These are phyloP conservation scores for Nasua narica DNA, from an alignment of 2,797 vertebrate species.

Conservation along the genomic window DNA sequence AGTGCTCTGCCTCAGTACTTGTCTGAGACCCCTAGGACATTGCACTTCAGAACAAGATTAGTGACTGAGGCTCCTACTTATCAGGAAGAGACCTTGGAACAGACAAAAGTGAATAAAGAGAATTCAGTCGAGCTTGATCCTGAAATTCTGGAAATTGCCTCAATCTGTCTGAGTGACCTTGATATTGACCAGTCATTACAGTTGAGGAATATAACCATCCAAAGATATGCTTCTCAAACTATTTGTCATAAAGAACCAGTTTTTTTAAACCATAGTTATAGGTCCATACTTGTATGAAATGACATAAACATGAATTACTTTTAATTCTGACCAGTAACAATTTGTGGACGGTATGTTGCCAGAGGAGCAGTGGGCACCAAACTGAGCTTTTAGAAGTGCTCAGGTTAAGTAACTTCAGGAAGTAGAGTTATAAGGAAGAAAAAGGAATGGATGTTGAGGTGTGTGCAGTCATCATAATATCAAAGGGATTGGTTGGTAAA, in stretches of 20 bases:
- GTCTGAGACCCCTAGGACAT: not conserved
- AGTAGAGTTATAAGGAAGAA: not conserved
- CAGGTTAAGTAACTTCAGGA: not conserved
- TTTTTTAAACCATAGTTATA: not conserved
- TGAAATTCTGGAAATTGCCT: not conserved
- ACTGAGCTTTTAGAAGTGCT: not conserved
- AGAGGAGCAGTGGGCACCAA: not conserved
- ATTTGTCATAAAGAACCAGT: not conserved
- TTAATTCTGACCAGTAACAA: not conserved
- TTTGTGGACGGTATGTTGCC: not conserved
- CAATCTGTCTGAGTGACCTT: not conserved
- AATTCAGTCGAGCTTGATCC: not conserved
- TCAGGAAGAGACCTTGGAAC: too few species aligned
- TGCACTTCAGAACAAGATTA: not conserved
- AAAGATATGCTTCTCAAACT: not conserved
- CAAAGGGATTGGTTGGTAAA: not conserved
- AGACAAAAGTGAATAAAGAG: not conserved
- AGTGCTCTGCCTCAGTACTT: not conserved
- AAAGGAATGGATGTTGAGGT: not conserved
- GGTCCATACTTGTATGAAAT: not conserved
- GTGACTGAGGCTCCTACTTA: not conserved
- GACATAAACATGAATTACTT: not conserved
- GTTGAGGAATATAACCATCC: not conserved
- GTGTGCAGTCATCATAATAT: not conserved
- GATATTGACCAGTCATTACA: not conserved